Evolutionary conservation across 2,888 invertebrate genomes (phyloP).

Genomic region (Gerosis bhagava): DNA sequence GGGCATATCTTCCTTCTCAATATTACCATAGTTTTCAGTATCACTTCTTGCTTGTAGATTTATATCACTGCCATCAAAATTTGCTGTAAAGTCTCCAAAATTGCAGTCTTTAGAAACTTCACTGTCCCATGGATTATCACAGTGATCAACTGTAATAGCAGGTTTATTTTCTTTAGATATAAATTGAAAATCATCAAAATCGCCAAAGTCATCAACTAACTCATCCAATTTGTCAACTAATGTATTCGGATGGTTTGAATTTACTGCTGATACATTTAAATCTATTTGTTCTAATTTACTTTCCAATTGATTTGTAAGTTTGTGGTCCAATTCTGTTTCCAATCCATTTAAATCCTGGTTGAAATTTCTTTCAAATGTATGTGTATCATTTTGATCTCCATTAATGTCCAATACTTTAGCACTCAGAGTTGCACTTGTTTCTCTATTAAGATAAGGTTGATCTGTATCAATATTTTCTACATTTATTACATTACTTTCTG

Average conservation of each 20-base stretch:
- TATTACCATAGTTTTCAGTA: conserved; percentile 29
- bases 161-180: conserved; percentile 30
- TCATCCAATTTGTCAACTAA: conserved; percentile 41
- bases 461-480: too few relatives aligned
- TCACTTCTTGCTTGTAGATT: not conserved
- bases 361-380: too few relatives aligned
- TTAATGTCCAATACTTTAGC: too few relatives aligned
- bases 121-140: conserved; percentile 65
- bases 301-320: not conserved
- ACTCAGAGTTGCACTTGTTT: too few relatives aligned
- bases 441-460: too few relatives aligned
- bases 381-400: too few relatives aligned
- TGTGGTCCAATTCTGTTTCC: not conserved
- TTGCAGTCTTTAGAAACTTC: conserved; percentile 42
- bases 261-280: conserved; percentile 24
- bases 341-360: too few relatives aligned
- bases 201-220: conserved; percentile 53
- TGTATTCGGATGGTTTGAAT: conserved; percentile 17
- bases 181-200: conserved; percentile 79
- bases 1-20: conserved; percentile 12
- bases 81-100: conserved; percentile 65
- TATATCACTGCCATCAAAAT: conserved; percentile 49
- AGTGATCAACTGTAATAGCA: conserved; percentile 38
- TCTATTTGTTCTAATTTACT: conserved; percentile 6
- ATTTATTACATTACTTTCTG: too few relatives aligned